phyloP scores from a whole-genome alignment of 2,797 vertebrate species.

The Megalops cyprinoides region DNA sequence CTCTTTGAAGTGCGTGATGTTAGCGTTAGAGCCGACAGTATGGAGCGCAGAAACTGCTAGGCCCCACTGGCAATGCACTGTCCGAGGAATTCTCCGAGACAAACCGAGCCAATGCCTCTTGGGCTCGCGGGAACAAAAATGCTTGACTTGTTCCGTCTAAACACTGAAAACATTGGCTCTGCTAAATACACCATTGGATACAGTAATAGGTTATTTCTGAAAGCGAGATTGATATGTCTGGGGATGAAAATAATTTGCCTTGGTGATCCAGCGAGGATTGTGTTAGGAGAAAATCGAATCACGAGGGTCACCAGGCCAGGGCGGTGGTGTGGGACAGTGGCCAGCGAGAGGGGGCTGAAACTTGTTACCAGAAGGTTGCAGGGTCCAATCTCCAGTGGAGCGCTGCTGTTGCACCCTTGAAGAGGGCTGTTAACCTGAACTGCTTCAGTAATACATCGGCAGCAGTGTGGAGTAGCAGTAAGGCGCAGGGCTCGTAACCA shows the following conservation, averaged over 20 bases:
- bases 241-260: neutral
- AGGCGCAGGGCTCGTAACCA: too few relatives aligned
- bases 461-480: too few relatives aligned
- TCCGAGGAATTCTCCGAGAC: conserved; percentile 31
- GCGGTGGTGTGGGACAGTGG: too few relatives aligned
- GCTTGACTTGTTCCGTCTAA: conserved; percentile 26
- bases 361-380: neutral
- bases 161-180: conserved; percentile 37
- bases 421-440: neutral
- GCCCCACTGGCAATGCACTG: conserved; percentile 26
- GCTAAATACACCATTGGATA: conserved; percentile 28
- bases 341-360: neutral
- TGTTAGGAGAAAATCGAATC: neutral
- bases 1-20: conserved; percentile 36
- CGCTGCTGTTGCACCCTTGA: neutral
- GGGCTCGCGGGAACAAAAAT: conserved; percentile 23
- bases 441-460: neutral
- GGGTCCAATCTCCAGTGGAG: neutral
- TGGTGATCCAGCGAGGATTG: neutral
- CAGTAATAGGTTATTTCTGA: conserved; percentile 24
- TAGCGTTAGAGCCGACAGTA: conserved; percentile 33
- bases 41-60: conserved; percentile 3
- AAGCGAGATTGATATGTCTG: neutral
- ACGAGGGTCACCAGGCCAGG: neutral
- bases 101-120: conserved; percentile 32